phyloP scores from a whole-genome alignment of 2,888 invertebrate genomes.

The Adelognathus sp. region DNA sequence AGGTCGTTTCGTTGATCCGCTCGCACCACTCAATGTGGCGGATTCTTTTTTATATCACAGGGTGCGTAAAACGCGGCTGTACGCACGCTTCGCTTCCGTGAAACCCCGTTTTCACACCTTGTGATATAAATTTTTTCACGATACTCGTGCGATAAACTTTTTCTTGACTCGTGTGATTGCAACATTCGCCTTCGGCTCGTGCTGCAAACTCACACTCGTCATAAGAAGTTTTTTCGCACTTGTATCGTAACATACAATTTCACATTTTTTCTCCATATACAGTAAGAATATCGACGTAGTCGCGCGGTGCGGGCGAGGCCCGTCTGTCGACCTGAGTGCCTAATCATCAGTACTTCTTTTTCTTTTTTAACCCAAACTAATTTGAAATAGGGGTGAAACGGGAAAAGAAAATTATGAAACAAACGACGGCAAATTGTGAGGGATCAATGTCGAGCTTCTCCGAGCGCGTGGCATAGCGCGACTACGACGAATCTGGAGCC shows the following conservation, averaged over 20 bases:
- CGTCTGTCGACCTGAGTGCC: background rate
- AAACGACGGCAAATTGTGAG: background rate
- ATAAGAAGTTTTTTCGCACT: too few relatives aligned
- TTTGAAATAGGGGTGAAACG: conserved; percentile 11
- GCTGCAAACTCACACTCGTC: too few relatives aligned
- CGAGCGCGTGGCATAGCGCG: background rate
- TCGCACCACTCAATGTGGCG: background rate
- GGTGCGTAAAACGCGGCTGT: too few relatives aligned
- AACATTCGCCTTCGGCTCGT: too few relatives aligned
- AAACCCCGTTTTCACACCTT: too few relatives aligned
- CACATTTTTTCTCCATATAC: background rate
- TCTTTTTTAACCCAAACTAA: conserved; percentile 23
- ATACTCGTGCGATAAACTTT: too few relatives aligned
- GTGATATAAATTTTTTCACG: too few relatives aligned
- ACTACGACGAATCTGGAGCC: background rate
- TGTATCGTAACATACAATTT: too few relatives aligned
- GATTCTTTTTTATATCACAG: background rate
- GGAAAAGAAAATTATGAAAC: background rate
- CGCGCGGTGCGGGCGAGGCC: conserved; percentile 10
- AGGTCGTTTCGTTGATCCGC: background rate
- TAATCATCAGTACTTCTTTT: conserved; percentile 29
- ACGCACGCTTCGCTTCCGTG: too few relatives aligned
- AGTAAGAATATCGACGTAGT: background rate
- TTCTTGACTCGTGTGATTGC: too few relatives aligned
- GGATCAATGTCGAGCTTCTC: background rate